Conservation (phyloP, 2,113 vertebrate genomes). For the Aleadryas rufinucha region DNA sequence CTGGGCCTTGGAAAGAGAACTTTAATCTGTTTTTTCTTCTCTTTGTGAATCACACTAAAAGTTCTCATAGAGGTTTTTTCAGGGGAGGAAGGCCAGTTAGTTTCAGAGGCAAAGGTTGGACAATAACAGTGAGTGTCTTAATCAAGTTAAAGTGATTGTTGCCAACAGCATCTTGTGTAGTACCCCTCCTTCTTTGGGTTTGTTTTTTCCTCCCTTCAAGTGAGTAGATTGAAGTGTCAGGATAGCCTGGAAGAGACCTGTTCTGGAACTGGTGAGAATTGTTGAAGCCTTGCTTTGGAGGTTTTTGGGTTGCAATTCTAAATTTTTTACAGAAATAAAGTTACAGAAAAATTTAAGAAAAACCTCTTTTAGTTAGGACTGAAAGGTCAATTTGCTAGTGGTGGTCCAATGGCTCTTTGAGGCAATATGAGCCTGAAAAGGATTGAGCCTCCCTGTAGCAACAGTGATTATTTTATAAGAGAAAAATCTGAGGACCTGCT, state of each 20-base stretch:
- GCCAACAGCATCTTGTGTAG: background rate
- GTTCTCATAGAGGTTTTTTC: background rate
- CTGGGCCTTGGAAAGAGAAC: background rate
- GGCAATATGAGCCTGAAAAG: background rate
- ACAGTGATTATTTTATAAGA: background rate
- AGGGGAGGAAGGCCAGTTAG: background rate
- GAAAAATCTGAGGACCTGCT: background rate
- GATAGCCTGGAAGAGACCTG: background rate
- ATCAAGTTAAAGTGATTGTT: background rate
- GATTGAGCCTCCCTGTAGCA: background rate
- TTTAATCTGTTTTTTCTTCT: background rate
- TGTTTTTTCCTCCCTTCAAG: background rate
- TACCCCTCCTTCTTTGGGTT: background rate
- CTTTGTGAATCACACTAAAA: background rate
- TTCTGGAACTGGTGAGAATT: background rate
- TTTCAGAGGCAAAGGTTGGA: background rate
- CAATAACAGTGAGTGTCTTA: background rate
- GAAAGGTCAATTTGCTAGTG: background rate
- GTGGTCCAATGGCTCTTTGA: background rate
- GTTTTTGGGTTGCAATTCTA: background rate
- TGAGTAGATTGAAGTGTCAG: background rate
- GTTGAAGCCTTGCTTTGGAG: background rate
- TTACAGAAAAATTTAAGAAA: background rate
- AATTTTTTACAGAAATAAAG: background rate
- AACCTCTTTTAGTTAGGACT: background rate